Evolutionary conservation across 1,140 invertebrate genomes (phyloP).

Genomic region (Solen grandis): DNA sequence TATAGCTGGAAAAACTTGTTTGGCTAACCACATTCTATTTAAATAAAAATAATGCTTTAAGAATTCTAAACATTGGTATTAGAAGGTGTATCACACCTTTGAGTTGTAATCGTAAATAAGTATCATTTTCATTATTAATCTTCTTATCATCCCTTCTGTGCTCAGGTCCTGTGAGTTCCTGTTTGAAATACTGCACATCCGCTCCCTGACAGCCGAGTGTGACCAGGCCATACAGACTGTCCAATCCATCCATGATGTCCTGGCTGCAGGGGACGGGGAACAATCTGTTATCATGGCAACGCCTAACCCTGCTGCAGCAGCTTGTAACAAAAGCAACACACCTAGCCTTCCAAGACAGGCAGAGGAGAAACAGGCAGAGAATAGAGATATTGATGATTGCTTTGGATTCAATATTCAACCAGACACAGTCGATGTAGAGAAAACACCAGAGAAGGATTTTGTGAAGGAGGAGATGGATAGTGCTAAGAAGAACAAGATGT

Average conservation of each 20-base stretch:
- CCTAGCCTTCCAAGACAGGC: background rate
- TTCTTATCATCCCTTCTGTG: no score
- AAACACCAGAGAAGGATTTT: conserved; percentile 33
- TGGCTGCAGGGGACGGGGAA: background rate
- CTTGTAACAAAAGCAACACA: background rate
- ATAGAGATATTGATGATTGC: background rate
- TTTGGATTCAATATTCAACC: conserved; percentile 32
- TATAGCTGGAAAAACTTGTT: no score
- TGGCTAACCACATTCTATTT: no score
- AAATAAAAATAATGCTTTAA: no score
- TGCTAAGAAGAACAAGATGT: conserved; percentile 26
- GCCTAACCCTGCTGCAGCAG: background rate
- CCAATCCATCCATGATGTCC: conserved; percentile 18
- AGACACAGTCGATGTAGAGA: background rate
- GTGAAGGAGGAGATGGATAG: conserved; percentile 20
- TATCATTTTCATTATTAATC: no score
- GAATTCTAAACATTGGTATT: no score
- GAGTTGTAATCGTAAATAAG: no score
- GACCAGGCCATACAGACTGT: conserved; percentile 18
- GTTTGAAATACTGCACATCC: conserved; percentile 31
- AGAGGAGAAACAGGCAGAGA: background rate
- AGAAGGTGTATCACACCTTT: no score
- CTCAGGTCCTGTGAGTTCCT: conserved; percentile 50
- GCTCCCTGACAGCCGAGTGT: conserved; percentile 26
- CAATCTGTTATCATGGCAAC: background rate